A percentile compares a stretch with the other conserved stretches of the same genome.
Evolutionary conservation across 1,140 invertebrate genomes (phyloP).

Genomic region (Macrobrachium rosenbergii): DNA sequence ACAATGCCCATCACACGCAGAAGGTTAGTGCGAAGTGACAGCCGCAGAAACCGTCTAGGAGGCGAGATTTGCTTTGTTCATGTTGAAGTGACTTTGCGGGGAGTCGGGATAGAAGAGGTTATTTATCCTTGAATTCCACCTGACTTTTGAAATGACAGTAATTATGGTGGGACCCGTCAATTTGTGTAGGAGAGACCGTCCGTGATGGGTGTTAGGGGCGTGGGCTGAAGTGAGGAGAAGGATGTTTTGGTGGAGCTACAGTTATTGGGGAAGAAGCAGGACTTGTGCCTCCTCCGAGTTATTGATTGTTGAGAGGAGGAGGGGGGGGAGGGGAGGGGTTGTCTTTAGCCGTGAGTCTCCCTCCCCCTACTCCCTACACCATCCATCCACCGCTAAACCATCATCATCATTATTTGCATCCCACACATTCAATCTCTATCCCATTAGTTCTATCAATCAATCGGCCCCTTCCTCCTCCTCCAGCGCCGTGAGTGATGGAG

Average conservation of each 20-base stretch:
- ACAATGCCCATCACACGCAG: slow-evolving; percentile 40
- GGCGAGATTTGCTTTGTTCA: slow-evolving; percentile 55
- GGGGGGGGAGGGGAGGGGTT: neutral
- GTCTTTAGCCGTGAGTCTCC: neutral
- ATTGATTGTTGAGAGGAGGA: slow-evolving; percentile 57
- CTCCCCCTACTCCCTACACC: slow-evolving; percentile 24
- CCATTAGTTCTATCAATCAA: slow-evolving; percentile 5
- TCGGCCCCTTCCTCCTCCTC: neutral
- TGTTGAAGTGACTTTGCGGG: slow-evolving; percentile 37
- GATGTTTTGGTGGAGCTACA: neutral
- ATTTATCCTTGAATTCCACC: slow-evolving; percentile 60
- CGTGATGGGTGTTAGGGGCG: slow-evolving; percentile 38
- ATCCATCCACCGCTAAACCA: neutral
- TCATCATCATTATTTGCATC: slow-evolving; percentile 38
- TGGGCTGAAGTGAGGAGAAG: slow-evolving; percentile 38
- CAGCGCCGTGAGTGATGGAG: neutral
- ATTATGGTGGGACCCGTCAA: slow-evolving; percentile 50
- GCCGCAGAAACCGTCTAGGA: neutral
- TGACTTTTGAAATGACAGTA: slow-evolving; percentile 60
- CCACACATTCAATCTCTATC: slow-evolving; percentile 23
- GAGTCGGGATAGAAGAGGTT: slow-evolving; percentile 43
- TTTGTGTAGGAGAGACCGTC: slow-evolving; percentile 45
- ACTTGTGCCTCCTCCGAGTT: slow-evolving; percentile 45
- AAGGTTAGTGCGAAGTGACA: slow-evolving; percentile 55
- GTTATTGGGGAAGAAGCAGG: slow-evolving; percentile 37